Percentiles rank a stretch among this genome's conserved stretches.
Conservation (phyloP, 53 echinoderm and acorn worm species). For the Henricia sp. region DNA sequence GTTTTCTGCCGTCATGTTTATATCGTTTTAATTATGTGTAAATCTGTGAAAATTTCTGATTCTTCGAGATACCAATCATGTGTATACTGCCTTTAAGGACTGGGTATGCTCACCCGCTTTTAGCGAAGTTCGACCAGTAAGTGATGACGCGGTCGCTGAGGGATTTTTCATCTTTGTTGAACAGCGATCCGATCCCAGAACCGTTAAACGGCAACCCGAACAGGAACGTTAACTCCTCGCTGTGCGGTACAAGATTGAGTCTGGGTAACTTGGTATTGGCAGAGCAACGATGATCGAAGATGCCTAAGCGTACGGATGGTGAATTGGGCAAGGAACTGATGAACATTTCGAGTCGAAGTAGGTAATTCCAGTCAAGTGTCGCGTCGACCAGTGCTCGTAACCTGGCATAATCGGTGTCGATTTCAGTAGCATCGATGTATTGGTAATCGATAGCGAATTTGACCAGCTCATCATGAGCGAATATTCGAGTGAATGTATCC, state of each 20-base stretch:
- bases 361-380: constrained; percentile 22
- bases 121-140: constrained; percentile 96
- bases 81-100: too few species aligned
- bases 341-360: background rate
- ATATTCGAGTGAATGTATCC: background rate
- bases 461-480: background rate
- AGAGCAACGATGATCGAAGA: constrained; percentile 44
- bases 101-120: constrained; percentile 80
- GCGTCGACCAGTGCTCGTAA: background rate
- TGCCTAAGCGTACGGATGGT: background rate
- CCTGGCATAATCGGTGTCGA: constrained; percentile 4
- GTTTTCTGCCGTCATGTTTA: too few species aligned
- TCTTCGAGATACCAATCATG: too few species aligned
- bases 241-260: constrained; percentile 61
- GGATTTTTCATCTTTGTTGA: constrained; percentile 63
- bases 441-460: background rate
- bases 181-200: constrained; percentile 41
- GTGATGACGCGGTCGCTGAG: constrained; percentile 81
- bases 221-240: constrained; percentile 72
- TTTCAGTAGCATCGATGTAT: constrained; percentile 1
- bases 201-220: constrained; percentile 77
- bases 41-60: too few species aligned
- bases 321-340: background rate
- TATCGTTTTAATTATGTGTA: too few species aligned
- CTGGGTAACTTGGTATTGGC: constrained; percentile 26